Evolutionary conservation across 2,888 invertebrate genomes (phyloP).

Genomic region (Julus scandinavius): DNA sequence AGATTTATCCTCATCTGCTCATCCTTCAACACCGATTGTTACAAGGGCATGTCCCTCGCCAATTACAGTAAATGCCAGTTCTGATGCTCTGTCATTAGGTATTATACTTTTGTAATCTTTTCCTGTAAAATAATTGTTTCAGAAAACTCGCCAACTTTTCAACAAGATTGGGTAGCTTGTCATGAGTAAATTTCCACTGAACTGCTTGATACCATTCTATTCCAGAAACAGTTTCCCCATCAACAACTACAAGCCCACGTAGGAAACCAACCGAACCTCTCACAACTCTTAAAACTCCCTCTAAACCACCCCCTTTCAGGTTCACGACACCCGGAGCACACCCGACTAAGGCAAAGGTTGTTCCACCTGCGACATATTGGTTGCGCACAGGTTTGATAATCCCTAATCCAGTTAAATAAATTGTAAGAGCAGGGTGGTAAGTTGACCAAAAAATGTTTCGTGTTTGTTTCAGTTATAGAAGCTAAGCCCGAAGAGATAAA

Average conservation of each 20-base stretch:
- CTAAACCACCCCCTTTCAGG: background rate
- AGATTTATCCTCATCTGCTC: background rate
- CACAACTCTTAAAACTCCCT: background rate
- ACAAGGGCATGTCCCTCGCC: background rate
- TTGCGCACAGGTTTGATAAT: background rate
- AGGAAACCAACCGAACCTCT: background rate
- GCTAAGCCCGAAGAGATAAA: background rate
- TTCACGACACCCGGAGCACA: background rate
- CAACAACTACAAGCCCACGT: background rate
- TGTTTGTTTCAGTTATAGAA: conserved; percentile 37
- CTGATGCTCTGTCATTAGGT: conserved; percentile 12
- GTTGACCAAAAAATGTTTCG: background rate
- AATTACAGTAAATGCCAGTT: background rate
- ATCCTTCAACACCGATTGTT: background rate
- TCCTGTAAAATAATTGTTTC: too few relatives aligned
- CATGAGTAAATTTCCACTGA: background rate
- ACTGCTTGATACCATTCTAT: background rate
- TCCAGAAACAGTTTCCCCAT: background rate
- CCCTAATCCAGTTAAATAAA: background rate
- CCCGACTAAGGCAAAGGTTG: background rate
- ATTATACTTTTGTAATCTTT: too few relatives aligned
- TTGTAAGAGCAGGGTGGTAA: background rate
- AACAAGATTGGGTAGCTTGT: background rate
- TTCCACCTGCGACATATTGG: conserved; percentile 35
- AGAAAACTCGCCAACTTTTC: too few relatives aligned